phyloP scores from a whole-genome alignment of 2,888 invertebrate species.

The Pandemis corylana region DNA sequence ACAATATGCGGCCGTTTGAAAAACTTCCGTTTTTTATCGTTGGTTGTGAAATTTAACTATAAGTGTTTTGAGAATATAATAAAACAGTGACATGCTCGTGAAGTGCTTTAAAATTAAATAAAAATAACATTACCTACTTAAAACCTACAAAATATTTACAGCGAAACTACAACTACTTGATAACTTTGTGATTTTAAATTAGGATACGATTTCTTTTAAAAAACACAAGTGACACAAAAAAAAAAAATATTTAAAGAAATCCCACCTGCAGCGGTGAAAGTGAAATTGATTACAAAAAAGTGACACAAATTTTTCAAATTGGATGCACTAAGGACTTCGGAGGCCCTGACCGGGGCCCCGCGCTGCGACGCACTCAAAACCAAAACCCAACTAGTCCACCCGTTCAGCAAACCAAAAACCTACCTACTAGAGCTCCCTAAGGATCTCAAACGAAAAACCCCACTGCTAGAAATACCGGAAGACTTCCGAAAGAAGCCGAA shows the following conservation, averaged over 20 bases:
- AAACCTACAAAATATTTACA: too few species aligned
- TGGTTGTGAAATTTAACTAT: too few species aligned
- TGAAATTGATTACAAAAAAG: constrained; percentile 16
- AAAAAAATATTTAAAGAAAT: neutral
- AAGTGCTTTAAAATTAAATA: neutral
- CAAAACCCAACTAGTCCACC: constrained; percentile 72
- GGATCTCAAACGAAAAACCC: constrained; percentile 69
- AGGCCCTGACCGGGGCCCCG: constrained; percentile 74
- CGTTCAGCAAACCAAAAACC: constrained; percentile 60
- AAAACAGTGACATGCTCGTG: neutral
- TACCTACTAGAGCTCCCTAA: constrained; percentile 74
- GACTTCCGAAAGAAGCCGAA: constrained; percentile 69
- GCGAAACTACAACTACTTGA: neutral
- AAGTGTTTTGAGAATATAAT: too few species aligned
- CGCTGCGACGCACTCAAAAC: constrained; percentile 49
- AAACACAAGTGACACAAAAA: neutral
- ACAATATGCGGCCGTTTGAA: too few species aligned
- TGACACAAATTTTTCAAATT: constrained; percentile 66
- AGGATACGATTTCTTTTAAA: neutral
- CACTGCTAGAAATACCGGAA: constrained; percentile 69
- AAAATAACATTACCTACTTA: neutral
- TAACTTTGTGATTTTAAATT: neutral
- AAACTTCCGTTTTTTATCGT: too few species aligned
- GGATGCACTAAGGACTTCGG: constrained; percentile 64
- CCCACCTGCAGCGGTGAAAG: neutral